Evolutionary conservation across 1,140 invertebrate genomes (phyloP), one percentile per base, ranked within the genome.

Genomic region (Eupristina koningsbergeri): DNA sequence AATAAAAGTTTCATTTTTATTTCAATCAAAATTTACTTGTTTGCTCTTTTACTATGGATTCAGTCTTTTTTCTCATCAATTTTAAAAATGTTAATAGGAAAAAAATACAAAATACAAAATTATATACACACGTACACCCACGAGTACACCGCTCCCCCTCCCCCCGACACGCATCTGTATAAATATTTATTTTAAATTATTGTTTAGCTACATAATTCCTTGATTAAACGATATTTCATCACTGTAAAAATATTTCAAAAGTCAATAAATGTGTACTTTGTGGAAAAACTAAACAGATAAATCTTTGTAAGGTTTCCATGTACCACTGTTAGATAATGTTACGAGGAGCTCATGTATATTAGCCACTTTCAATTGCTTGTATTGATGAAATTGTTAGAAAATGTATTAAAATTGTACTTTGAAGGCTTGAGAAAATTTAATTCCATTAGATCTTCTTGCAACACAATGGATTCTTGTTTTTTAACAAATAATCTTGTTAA

Each of bases 151-250:
- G n/a, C n/a, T n/a, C n/a, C n/a, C n/a, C n/a, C n/a, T n/a, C n/a
- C n/a, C n/a, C n/a, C n/a, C n/a, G n/a, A n/a, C n/a, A n/a, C n/a
- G n/a, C n/a, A n/a, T n/a, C n/a, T n/a, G 31, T 69, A 77, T 39
- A 76, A 50, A 83, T 47, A 71, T 77, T 77, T 3, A 13, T 71
- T 79, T 58, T 39, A 50, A 31, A 34, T 83, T 79, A 19, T 61
- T 63, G 45, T n/a, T 83, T 34, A 71, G 63, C 74, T 76, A 58
- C 64, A 36, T 8, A 53, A 69, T 84, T 76, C 83, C 77, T 84
- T 84, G 50, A 58, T 84, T 79, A 50, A 63, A 58, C 5, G 41
- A 45, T 1, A 0, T 84, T 84, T 47, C n/a, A 58, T 64, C 39
- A 22, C 19, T 75, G 80, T 34, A 39, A 71, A 64, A 41, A 13